Evolutionary conservation across 2,888 invertebrate genomes (phyloP).

Genomic region (Zootermopsis nevadensis): DNA sequence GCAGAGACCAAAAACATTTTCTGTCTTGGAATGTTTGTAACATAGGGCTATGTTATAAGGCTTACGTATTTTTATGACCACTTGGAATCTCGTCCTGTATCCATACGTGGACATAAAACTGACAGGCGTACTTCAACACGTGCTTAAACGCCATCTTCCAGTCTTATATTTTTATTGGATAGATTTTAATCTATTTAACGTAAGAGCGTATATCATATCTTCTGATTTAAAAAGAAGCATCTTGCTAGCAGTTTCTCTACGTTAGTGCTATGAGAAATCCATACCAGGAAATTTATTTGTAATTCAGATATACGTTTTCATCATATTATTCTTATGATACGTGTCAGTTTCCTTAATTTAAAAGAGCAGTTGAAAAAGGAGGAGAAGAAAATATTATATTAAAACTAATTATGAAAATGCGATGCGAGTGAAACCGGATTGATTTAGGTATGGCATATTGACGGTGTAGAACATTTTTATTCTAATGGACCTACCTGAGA

Average conservation of each 20-base stretch:
- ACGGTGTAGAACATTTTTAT: no score
- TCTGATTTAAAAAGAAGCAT: neutral
- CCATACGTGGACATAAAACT: neutral
- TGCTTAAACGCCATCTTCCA: neutral
- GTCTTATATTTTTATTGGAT: neutral
- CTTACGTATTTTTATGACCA: slow-evolving; percentile 2
- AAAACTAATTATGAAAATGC: no score
- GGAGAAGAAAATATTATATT: no score
- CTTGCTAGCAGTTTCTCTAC: neutral
- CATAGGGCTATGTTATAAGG: neutral
- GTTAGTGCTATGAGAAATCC: neutral
- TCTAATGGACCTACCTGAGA: no score
- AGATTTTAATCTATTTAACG: neutral
- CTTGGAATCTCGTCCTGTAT: neutral
- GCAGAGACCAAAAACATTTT: neutral
- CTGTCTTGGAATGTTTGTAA: neutral
- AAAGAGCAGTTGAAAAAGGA: no score
- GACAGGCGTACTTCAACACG: neutral
- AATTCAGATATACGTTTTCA: neutral
- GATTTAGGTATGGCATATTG: no score
- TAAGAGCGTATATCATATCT: neutral
- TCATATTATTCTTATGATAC: neutral
- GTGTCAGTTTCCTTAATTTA: no score
- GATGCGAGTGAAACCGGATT: no score
- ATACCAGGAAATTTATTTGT: neutral